Evolutionary conservation across 1,140 invertebrate species (phyloP).

Genomic region (Pygmarrhopalites habei): DNA sequence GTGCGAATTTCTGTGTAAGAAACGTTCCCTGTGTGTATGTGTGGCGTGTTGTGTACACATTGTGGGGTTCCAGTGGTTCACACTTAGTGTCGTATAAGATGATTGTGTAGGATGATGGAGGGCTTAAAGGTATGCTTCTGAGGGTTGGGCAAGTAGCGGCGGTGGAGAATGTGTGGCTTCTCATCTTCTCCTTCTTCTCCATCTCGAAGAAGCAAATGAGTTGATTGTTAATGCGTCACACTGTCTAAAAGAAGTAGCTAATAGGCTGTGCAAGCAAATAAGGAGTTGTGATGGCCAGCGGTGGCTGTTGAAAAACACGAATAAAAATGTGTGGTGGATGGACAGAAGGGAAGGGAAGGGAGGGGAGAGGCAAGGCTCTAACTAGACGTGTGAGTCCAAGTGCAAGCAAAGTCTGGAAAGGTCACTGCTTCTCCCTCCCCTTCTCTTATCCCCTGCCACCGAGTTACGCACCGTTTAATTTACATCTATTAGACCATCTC

Average conservation of each 20-base stretch:
- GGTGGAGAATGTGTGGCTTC: too few relatives aligned
- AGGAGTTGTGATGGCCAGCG: slow-evolving; percentile 1
- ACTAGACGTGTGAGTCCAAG: slow-evolving; percentile 30
- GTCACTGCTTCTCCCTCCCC: slow-evolving; percentile 15
- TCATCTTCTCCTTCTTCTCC: too few relatives aligned
- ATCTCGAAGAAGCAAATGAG: slow-evolving; percentile 6
- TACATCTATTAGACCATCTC: slow-evolving; percentile 35
- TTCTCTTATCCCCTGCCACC: slow-evolving; percentile 20
- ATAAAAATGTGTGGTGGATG: not conserved
- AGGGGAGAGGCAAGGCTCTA: slow-evolving; percentile 18
- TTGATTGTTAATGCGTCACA: slow-evolving; percentile 7
- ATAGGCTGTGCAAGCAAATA: slow-evolving; percentile 7
- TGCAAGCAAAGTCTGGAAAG: slow-evolving; percentile 26
- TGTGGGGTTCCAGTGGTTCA: too few relatives aligned
- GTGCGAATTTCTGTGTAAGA: slow-evolving; percentile 1
- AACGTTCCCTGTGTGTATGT: too few relatives aligned
- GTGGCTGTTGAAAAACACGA: not conserved
- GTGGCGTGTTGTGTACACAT: too few relatives aligned
- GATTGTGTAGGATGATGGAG: too few relatives aligned
- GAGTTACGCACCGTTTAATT: slow-evolving; percentile 40
- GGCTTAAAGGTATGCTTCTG: too few relatives aligned
- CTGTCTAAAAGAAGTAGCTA: not conserved
- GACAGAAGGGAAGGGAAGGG: not conserved
- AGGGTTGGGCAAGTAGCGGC: too few relatives aligned
- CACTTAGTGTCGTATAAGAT: too few relatives aligned